A percentile compares a stretch with the other conserved stretches of the same genome.
These are phyloP conservation scores for Phania funesta DNA, from an alignment of 2,888 invertebrate species.

Conservation along the genomic window DNA sequence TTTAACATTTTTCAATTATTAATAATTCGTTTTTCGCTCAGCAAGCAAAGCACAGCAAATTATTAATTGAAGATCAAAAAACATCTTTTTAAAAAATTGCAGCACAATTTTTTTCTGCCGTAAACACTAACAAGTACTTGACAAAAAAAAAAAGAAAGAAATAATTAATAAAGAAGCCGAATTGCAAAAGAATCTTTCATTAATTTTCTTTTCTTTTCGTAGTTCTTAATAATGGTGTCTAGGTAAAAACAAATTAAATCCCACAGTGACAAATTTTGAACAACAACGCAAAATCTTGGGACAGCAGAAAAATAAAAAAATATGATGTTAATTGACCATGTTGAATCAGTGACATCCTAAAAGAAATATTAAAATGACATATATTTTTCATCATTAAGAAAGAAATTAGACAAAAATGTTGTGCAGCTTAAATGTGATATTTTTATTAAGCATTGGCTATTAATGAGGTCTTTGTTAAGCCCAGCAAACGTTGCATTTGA, in stretches of 20 bases:
- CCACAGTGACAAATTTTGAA: constrained; percentile 29
- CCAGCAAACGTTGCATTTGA: neutral
- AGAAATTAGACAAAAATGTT: constrained; percentile 12
- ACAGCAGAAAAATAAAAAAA: constrained; percentile 7
- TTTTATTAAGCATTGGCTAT: neutral
- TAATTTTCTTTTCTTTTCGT: neutral
- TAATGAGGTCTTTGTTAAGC: neutral
- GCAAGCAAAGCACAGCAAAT: neutral
- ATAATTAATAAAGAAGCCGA: neutral
- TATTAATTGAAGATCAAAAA: constrained; percentile 17
- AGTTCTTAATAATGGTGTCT: constrained; percentile 30
- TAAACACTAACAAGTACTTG: constrained; percentile 5
- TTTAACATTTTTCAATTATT: constrained; percentile 42
- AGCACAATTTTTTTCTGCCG: constrained; percentile 29
- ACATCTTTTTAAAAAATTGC: constrained; percentile 13
- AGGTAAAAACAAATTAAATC: constrained; percentile 46
- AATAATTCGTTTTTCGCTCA: neutral
- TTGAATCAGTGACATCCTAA: constrained; percentile 38
- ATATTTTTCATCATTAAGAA: constrained; percentile 26
- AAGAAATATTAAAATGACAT: constrained; percentile 24
- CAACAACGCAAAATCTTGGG: constrained; percentile 2
- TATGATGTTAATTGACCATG: constrained; percentile 58
- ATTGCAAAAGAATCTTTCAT: constrained; percentile 1
- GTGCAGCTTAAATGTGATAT: neutral
- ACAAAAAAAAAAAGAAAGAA: neutral